phyloP scores from a whole-genome alignment of 2,888 invertebrate species.

The Acrobasis repandana region DNA sequence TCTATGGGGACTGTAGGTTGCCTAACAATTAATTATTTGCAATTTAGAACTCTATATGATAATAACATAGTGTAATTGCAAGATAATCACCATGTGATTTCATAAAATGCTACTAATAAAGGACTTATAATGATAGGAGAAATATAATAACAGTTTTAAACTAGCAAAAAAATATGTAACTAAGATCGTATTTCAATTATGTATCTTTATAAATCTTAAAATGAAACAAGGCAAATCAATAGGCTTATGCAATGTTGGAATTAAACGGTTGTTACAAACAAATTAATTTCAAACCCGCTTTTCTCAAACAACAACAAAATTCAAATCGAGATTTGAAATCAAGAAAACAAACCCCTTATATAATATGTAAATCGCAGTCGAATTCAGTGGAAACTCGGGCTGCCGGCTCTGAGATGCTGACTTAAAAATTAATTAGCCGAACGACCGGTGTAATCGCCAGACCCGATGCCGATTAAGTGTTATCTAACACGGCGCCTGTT shows the following conservation, averaged over 20 bases:
- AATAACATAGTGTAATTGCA: no score
- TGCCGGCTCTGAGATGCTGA: constrained; percentile 65
- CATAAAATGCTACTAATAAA: no score
- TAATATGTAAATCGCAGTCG: constrained; percentile 66
- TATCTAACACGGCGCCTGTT: constrained; percentile 52
- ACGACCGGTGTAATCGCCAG: constrained; percentile 79
- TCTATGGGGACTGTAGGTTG: neutral
- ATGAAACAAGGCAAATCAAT: constrained; percentile 5
- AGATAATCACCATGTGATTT: no score
- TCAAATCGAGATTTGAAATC: constrained; percentile 50
- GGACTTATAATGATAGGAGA: neutral
- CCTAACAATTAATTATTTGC: neutral
- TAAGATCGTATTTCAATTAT: neutral
- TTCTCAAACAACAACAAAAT: constrained; percentile 49
- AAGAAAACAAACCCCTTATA: constrained; percentile 54
- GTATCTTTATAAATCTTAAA: neutral
- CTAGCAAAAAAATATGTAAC: neutral
- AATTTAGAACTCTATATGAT: neutral
- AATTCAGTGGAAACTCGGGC: constrained; percentile 70
- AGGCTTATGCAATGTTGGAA: constrained; percentile 25
- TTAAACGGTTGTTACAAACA: constrained; percentile 36
- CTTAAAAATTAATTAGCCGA: constrained; percentile 83
- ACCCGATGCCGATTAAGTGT: constrained; percentile 67
- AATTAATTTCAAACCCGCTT: constrained; percentile 50
- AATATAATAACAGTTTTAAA: neutral